Percentiles rank a stretch among this genome's conserved stretches.
phyloP scores from a whole-genome alignment of 2,113 vertebrate species.

The Neodon shergylaensis region DNA sequence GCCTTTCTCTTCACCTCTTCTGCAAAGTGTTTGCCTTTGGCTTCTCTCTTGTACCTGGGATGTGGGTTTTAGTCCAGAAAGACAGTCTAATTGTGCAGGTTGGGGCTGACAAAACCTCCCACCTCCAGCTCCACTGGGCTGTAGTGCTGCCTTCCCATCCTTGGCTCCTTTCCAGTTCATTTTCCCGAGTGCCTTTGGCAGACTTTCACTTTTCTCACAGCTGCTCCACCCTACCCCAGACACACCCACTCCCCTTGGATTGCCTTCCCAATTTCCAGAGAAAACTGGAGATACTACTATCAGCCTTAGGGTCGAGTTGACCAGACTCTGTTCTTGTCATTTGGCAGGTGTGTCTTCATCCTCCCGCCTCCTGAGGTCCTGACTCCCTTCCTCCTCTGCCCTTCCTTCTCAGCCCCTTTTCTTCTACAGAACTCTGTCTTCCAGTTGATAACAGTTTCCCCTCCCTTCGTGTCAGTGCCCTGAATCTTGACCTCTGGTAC shows the following conservation, averaged over 20 bases:
- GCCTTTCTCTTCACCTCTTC: background rate
- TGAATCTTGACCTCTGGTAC: background rate
- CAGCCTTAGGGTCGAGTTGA: too few species aligned
- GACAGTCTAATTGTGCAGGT: background rate
- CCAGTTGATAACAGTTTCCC: background rate
- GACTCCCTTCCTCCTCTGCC: rapidly evolving
- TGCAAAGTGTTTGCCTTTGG: background rate
- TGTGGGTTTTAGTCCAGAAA: background rate
- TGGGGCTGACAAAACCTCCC: background rate
- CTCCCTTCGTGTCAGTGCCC: background rate
- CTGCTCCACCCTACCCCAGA: constrained; percentile 35
- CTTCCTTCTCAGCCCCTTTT: background rate
- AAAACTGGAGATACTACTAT: background rate
- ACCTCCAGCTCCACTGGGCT: background rate
- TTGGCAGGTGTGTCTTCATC: background rate
- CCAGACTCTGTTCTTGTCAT: rapidly evolving
- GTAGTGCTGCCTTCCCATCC: background rate
- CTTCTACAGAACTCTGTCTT: background rate
- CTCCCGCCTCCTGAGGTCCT: rapidly evolving
- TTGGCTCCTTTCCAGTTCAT: background rate
- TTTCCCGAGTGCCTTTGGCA: constrained; percentile 45
- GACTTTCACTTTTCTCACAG: constrained; percentile 57
- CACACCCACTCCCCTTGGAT: constrained; percentile 55
- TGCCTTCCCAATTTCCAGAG: constrained; percentile 43
- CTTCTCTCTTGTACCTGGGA: background rate